phyloP scores from a whole-genome alignment of 2,113 vertebrate genomes.

The Chrysemys picta region DNA sequence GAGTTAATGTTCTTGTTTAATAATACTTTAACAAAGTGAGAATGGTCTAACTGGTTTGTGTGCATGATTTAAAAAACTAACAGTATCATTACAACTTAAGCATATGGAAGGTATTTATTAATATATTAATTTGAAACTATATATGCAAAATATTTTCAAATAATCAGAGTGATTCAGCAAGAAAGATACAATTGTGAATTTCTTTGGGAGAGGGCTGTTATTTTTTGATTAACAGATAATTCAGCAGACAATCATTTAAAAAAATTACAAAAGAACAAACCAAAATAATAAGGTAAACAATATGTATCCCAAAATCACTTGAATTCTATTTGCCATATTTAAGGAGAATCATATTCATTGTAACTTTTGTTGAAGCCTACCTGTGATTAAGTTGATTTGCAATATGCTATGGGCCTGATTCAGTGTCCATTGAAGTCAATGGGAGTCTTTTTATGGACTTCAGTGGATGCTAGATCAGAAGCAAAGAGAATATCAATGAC shows the following conservation, averaged over 20 bases:
- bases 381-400: neutral
- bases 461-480: neutral
- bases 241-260: neutral
- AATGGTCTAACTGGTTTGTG: neutral
- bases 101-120: neutral
- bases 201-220: neutral
- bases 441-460: neutral
- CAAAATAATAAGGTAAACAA: neutral
- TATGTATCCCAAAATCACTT: neutral
- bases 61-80: neutral
- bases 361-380: neutral
- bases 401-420: accelerated
- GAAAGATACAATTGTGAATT: neutral
- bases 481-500: neutral
- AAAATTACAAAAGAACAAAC: neutral
- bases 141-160: neutral
- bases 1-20: neutral
- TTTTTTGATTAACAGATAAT: neutral
- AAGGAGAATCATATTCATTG: neutral
- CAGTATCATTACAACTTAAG: neutral
- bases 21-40: neutral
- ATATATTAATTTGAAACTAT: neutral
- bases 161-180: neutral
- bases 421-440: neutral
- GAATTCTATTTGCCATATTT: neutral